phyloP scores from a whole-genome alignment of 2,113 vertebrate genomes.

The Coryphaenoides rupestris region DNA sequence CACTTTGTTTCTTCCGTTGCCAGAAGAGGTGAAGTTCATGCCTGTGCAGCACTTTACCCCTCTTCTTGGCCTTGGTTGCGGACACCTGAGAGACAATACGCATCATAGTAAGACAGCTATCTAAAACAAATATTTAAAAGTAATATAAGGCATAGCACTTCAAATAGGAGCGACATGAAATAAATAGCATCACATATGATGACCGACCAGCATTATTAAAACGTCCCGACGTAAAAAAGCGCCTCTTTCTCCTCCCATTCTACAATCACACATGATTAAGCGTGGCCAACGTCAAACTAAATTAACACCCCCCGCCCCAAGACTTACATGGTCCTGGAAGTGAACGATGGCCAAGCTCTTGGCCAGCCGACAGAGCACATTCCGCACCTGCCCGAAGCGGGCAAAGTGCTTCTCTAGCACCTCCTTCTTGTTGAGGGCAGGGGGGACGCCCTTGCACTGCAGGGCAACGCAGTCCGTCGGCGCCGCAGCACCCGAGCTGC shows the following conservation, averaged over 20 bases:
- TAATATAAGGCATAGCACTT: too few species aligned
- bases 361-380: slow-evolving; percentile 70
- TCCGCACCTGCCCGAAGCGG: slow-evolving; percentile 79
- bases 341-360: slow-evolving; percentile 80
- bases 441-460: slow-evolving; percentile 81
- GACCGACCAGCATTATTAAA: too few species aligned
- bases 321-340: slow-evolving; percentile 87
- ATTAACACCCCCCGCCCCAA: too few species aligned
- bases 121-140: background rate
- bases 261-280: too few species aligned
- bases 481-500: slow-evolving; percentile 53
- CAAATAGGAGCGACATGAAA: background rate
- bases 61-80: slow-evolving; percentile 85
- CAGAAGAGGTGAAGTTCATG: slow-evolving; percentile 81
- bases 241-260: too few species aligned
- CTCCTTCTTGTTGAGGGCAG: slow-evolving; percentile 74
- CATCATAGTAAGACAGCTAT: background rate
- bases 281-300: too few species aligned
- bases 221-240: too few species aligned
- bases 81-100: slow-evolving; percentile 69
- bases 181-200: background rate
- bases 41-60: slow-evolving; percentile 77
- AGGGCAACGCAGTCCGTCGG: slow-evolving; percentile 71
- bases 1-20: slow-evolving; percentile 90
- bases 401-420: slow-evolving; percentile 79